Evolutionary conservation across 1,140 invertebrate genomes (phyloP), one percentile per base, ranked within the genome.

Genomic region (Bemisia tabaci): DNA sequence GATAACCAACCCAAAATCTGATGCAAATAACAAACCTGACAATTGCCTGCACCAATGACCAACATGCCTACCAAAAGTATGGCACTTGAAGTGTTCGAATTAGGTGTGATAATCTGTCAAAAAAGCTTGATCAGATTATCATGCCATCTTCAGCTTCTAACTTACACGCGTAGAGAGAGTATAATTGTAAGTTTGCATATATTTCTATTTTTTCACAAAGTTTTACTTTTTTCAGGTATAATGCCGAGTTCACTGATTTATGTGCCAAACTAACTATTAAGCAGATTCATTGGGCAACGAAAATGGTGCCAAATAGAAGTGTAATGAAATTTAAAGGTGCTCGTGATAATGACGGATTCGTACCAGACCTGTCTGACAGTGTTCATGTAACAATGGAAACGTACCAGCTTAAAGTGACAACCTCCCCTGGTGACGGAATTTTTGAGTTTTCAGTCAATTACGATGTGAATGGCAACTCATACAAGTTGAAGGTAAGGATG

Each of bases 381-480:
- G 84, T 83, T 1, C 75, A 82, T 26, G 71, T 85, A 0, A 82
- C 82, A 0, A 72, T 75, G 2, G 82, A 84, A 39, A 78, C 86
- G 59, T 92, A 90, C 77, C 90, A 94, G 74, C 74, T 94, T 1
- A 91, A 91, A 79, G 73, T 95, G 1, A 76, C 79, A 22, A 86
- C 90, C 0, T 72, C 74, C 21, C 94, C 94, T 0, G 90, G 90
- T 9, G 74, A 82, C 12, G 91, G 85, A 0, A 75, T 89, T 0
- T 96, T 88, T 76, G 88, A 91, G 79, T 90, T 85, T 0, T 89
- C 91, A 17, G 78, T 94, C 26, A 80, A 77, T 9, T 85, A 93
- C 73, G 78, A 85, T 65, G 72, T 84, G 1, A 74, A 78, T 1
- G 81, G 79, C 12, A 81, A 86, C 25, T 77, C 71, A 59, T 88